Base-by-base conservation (phyloP, 2,113 vertebrate genomes). In the Vicugna pacos region DNA sequence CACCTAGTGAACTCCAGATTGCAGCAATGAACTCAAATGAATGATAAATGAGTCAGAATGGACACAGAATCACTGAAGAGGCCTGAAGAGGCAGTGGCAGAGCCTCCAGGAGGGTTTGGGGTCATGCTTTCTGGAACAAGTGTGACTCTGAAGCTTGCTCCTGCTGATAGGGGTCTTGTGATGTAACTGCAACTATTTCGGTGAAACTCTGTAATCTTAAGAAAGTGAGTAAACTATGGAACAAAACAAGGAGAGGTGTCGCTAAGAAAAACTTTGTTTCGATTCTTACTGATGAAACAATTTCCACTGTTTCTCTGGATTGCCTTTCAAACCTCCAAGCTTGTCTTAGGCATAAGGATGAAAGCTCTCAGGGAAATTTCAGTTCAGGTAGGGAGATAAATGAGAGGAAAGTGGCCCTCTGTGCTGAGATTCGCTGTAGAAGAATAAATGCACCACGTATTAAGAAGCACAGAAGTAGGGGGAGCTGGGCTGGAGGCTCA, bases 31-130 rank as follows among this genome's bases (percentile, higher is more conserved):
- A 17, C 54, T 58, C 22, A 26, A 48, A 22, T 35, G 13, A 38
- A 10, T 17, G 14, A 28, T 26, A 46, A 38, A 7, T 30, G 52
- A n/a, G 24, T 67, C 58, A 64, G 62, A 30, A 77, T 13, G 16
- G 52, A 56, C 48, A 28, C 10, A 35, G 15, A 17, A n/a, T 17
- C 32, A 42, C 24, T 50, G 28, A 22, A 50, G 35, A 70, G 81
- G 46, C 13, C 15, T 50, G 28, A 16, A 14, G 38, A 70, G n/a
- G 54, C 4, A 13, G 5, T 7, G 26, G 13, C 11, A 38, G 22
- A 48, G 28, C 30, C 8, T 72, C 10, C 8, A 0, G 5, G 0
- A 28, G 28, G 8, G 7, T 24, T 52, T 32, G 8, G 32, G 11
- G 2, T 42, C n/a, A 24, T 4, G 11, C 32, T 48, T 32, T n/a